A percentile compares a stretch with the other conserved stretches of the same genome.
phyloP scores from a whole-genome alignment of 2,888 invertebrate species.

The Dryadula phaetusa region DNA sequence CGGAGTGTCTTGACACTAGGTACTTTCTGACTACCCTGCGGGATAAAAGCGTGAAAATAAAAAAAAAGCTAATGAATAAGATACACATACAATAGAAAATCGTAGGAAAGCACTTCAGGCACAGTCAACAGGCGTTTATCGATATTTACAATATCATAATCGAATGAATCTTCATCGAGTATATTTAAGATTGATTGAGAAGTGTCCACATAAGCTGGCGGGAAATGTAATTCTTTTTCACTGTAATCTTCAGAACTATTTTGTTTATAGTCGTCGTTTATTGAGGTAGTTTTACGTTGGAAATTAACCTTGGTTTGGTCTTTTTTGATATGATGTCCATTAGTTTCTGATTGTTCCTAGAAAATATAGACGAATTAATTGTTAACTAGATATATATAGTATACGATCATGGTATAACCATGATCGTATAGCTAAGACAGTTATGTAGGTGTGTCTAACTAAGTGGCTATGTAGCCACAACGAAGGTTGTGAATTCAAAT shows the following conservation, averaged over 20 bases:
- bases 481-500: too few relatives aligned
- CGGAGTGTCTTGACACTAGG: too few relatives aligned
- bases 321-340: background rate
- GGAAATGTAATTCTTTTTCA: conserved; percentile 51
- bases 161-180: conserved; percentile 73
- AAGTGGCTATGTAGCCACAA: too few relatives aligned
- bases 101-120: conserved; percentile 51
- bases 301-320: conserved; percentile 60
- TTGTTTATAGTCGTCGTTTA: conserved; percentile 1
- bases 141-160: conserved; percentile 77
- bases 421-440: too few relatives aligned
- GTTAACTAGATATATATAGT: too few relatives aligned
- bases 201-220: conserved; percentile 47
- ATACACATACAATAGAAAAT: conserved; percentile 53
- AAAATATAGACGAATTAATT: background rate
- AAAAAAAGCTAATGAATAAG: too few relatives aligned
- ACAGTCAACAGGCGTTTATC: conserved; percentile 60
- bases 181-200: conserved; percentile 51
- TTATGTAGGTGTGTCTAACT: too few relatives aligned
- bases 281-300: conserved; percentile 40
- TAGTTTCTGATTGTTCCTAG: background rate
- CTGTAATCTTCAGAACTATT: conserved; percentile 60
- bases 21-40: too few relatives aligned
- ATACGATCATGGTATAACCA: too few relatives aligned
- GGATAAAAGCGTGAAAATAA: too few relatives aligned